These are phyloP conservation scores for Cyanoderma ruficeps DNA, from an alignment of 2,113 vertebrate genomes.

Conservation along the genomic window DNA sequence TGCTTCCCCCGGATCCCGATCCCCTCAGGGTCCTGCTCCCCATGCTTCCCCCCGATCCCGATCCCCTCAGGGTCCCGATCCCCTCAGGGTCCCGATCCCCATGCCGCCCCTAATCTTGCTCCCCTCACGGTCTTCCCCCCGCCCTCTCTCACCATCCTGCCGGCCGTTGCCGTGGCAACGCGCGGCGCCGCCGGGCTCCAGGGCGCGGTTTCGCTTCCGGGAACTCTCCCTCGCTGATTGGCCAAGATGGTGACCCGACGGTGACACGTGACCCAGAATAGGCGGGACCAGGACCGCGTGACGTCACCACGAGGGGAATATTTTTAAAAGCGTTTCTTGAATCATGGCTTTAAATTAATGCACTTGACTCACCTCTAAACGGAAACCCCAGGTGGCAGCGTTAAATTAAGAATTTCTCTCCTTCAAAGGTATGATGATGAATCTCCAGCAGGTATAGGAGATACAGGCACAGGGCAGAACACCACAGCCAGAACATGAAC, in stretches of 20 bases:
- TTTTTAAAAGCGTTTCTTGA: neutral
- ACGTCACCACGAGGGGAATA: neutral
- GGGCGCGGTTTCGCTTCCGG: neutral
- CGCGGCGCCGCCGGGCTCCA: neutral
- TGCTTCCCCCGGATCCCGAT: neutral
- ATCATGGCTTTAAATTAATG: neutral
- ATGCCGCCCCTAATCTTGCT: too few species aligned
- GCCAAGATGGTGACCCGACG: neutral
- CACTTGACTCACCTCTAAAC: neutral
- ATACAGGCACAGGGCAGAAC: neutral
- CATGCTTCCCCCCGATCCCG: neutral
- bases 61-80: neutral
- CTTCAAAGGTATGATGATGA: too few species aligned
- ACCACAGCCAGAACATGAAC: neutral
- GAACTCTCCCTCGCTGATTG: neutral
- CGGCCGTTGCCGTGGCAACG: neutral
- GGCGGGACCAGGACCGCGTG: fast-evolving
- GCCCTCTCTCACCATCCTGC: neutral
- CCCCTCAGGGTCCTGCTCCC: neutral
- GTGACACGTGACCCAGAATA: fast-evolving
- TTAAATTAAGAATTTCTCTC: neutral
- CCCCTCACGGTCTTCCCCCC: neutral
- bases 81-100: neutral
- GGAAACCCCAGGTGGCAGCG: neutral
- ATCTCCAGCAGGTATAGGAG: neutral